Evolutionary conservation across 2,888 invertebrate species (phyloP).

Genomic region (Diaphora mendica): DNA sequence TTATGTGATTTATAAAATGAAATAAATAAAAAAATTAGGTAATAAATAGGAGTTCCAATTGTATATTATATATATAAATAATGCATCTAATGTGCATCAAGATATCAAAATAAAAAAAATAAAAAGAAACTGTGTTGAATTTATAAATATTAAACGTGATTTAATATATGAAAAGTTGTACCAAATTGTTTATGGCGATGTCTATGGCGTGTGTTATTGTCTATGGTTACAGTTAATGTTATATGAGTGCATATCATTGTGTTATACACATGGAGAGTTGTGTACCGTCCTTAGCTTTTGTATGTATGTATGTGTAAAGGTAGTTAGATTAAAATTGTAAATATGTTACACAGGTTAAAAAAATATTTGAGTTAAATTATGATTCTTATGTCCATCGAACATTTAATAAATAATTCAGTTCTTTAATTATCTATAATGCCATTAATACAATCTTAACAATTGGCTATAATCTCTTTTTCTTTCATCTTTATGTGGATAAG

Average conservation of each 20-base stretch:
- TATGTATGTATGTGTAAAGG: slow-evolving; percentile 1
- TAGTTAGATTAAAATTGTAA: not conserved
- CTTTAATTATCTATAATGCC: not conserved
- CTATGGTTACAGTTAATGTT: slow-evolving; percentile 15
- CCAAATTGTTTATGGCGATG: slow-evolving; percentile 52
- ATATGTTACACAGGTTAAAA: not conserved
- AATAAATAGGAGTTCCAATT: slow-evolving; percentile 86
- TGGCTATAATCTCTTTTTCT: too few relatives aligned
- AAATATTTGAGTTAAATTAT: not conserved
- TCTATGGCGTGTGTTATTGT: slow-evolving; percentile 36
- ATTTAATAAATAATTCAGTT: not conserved
- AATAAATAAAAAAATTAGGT: slow-evolving; percentile 78
- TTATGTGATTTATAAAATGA: slow-evolving; percentile 79
- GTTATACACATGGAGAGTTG: not conserved
- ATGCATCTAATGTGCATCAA: slow-evolving; percentile 71
- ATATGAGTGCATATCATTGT: slow-evolving; percentile 17
- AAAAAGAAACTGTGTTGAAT: slow-evolving; percentile 47
- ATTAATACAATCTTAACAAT: not conserved
- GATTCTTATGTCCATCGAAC: not conserved
- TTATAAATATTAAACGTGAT: slow-evolving; percentile 50
- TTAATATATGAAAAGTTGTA: slow-evolving; percentile 54
- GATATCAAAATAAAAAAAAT: slow-evolving; percentile 54
- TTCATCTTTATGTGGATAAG: too few relatives aligned
- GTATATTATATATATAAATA: slow-evolving; percentile 84
- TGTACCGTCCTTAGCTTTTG: slow-evolving; percentile 10